Base-by-base conservation (phyloP, 2,113 vertebrate genomes). In the Eurystomus gularis region DNA sequence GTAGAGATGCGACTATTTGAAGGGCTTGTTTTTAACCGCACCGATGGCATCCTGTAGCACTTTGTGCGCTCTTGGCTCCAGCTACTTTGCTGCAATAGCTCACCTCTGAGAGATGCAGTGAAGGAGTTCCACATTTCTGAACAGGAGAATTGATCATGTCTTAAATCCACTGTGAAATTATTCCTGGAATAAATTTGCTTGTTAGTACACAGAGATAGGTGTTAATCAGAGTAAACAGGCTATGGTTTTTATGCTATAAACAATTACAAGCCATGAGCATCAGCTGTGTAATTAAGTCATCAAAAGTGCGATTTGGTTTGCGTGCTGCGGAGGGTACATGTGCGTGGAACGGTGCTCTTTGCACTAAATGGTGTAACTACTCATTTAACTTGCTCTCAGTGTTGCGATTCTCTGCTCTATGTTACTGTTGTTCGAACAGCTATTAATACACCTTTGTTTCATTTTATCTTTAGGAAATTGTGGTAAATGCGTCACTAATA, bases 201-300 rank as follows among this genome's bases (percentile, higher is more conserved):
- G 31, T 94, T 90, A 82, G 33, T 94, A 57, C 62, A 35, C 28
- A 66, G 42, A 46, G 24, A 42, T 87, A 76, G 72, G 62, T 90
- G 75, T 87, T 87, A 95, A 91, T 93, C 73, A 86, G 23, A 89
- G 31, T 85, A 93, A 88, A 70, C 57, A 91, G 60, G 16, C 48
- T 62, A 37, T 71, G 61, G 10, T 52, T 77, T 86, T 84, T 86
- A 23, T 82, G 65, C 84, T 62, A 24, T 88, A 90, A 91, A 83
- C 57, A 90, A 69, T 93, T 92, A 51, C 13, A 77, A 76, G 28
- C 62, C 70, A 75, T 44, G 40, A 94, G 44, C 35, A n/a, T 81
- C 91, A 91, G 42, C 40, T 82, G 73, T 49, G 24, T 96, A 68
- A 91, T 96, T 85, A 91, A 83, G 75, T 80, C 84, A 68, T 88